Evolutionary conservation across 2,113 vertebrate species (phyloP).

Genomic region (Boleophthalmus pectinirostris): DNA sequence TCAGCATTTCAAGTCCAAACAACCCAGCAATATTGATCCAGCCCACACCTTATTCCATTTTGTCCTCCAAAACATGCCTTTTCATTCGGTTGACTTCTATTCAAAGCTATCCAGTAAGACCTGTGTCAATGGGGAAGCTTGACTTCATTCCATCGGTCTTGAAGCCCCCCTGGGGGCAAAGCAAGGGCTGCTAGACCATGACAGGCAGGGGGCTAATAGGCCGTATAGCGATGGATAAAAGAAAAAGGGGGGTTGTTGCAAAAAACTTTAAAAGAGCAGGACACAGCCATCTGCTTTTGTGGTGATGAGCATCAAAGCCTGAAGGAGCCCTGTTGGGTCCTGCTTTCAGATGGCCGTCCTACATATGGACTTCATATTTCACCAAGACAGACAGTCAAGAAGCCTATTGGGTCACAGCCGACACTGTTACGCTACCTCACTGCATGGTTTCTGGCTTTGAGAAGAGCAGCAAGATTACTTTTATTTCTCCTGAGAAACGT

Average conservation of each 20-base stretch:
- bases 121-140: constrained; percentile 73
- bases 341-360: constrained; percentile 74
- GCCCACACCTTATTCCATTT: constrained; percentile 68
- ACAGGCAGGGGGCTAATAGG: constrained; percentile 79
- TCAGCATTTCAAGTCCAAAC: constrained; percentile 66
- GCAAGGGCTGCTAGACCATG: constrained; percentile 68
- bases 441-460: constrained; percentile 65
- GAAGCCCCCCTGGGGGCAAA: constrained; percentile 68
- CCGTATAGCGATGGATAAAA: constrained; percentile 73
- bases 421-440: constrained; percentile 62
- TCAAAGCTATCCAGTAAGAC: constrained; percentile 76
- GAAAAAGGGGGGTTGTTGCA: constrained; percentile 49
- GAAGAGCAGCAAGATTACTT: constrained; percentile 65
- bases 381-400: constrained; percentile 68
- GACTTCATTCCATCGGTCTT: constrained; percentile 73
- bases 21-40: constrained; percentile 70
- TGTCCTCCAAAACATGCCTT: constrained; percentile 75
- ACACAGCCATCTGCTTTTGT: constrained; percentile 81
- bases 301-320: constrained; percentile 78
- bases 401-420: constrained; percentile 58
- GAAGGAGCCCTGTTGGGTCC: constrained; percentile 75
- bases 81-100: constrained; percentile 77
- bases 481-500: constrained; percentile 72
- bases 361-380: constrained; percentile 80
- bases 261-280: constrained; percentile 68